Evolutionary conservation across 2,113 vertebrate genomes (phyloP).

Genomic region (Stictonetta naevosa): DNA sequence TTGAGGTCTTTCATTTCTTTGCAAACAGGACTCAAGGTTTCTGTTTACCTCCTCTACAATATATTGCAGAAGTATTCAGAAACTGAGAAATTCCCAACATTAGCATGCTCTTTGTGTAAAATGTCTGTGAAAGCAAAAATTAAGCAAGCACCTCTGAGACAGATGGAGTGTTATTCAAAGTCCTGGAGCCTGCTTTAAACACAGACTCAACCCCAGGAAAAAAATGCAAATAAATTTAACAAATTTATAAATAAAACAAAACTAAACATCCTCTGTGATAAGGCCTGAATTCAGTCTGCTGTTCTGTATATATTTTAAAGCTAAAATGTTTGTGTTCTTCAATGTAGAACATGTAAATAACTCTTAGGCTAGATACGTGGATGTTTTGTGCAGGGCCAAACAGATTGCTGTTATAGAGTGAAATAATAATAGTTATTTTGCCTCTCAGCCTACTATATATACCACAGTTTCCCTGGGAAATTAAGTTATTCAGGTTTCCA

Average conservation of each 20-base stretch:
- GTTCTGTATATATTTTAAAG: background rate
- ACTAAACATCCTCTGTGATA: background rate
- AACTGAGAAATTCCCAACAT: background rate
- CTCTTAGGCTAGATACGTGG: background rate
- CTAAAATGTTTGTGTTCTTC: background rate
- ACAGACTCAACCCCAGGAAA: background rate
- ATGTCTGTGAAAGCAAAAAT: background rate
- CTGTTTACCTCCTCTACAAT: background rate
- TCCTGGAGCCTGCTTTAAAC: background rate
- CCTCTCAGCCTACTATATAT: background rate
- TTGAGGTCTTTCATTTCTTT: background rate
- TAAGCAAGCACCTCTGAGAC: background rate
- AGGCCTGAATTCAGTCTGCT: background rate
- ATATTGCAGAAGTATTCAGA: background rate
- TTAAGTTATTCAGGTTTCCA: background rate
- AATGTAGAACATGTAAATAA: background rate
- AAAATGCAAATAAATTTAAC: background rate
- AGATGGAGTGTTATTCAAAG: conserved; percentile 39
- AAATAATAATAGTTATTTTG: background rate
- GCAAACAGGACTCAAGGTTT: background rate
- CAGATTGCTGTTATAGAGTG: background rate
- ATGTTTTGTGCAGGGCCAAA: background rate
- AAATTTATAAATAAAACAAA: conserved; percentile 20
- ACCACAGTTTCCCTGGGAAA: background rate
- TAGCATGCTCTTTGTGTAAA: background rate